A percentile compares a stretch with the other conserved stretches of the same genome.
These are phyloP conservation scores for Drosophila repletoides DNA, from an alignment of 1,140 invertebrate genomes.

Conservation along the genomic window DNA sequence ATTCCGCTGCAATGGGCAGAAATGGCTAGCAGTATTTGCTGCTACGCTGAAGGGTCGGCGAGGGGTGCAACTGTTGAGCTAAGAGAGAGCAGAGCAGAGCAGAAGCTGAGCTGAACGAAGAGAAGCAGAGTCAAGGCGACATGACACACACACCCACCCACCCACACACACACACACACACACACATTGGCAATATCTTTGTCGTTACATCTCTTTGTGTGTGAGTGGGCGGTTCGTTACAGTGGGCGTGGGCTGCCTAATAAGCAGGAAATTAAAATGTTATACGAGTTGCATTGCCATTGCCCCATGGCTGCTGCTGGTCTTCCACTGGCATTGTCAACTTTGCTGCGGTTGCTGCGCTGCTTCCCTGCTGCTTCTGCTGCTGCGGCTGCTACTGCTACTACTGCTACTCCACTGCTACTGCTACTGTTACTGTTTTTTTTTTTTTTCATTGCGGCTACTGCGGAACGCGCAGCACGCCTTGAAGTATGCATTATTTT, in stretches of 20 bases:
- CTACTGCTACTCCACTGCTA: not conserved
- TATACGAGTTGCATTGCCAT: constrained; percentile 77
- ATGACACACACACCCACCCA: constrained; percentile 9
- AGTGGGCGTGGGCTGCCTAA: constrained; percentile 56
- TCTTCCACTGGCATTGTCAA: constrained; percentile 57
- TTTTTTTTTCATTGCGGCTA: constrained; percentile 24
- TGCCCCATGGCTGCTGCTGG: constrained; percentile 32
- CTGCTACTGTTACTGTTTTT: not conserved
- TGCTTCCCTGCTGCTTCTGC: not conserved
- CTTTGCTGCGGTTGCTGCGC: constrained; percentile 26
- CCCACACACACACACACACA: constrained; percentile 7
- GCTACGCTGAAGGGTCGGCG: not conserved
- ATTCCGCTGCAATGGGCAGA: constrained; percentile 37
- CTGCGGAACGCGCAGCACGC: constrained; percentile 57
- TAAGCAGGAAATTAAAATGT: constrained; percentile 81
- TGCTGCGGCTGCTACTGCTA: constrained; percentile 1
- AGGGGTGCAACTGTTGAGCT: not conserved
- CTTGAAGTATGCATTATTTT: constrained; percentile 80
- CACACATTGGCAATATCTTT: constrained; percentile 39
- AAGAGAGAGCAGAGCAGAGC: not conserved
- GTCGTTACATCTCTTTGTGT: constrained; percentile 52
- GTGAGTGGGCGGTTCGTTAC: constrained; percentile 2
- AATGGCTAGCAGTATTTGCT: constrained; percentile 18
- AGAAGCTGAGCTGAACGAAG: not conserved
- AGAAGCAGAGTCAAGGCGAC: constrained; percentile 17